Percentiles rank a stretch among this genome's conserved stretches.
These are phyloP conservation scores for Thymelicus sylvestris DNA, from an alignment of 2,888 invertebrate species.

Conservation along the genomic window DNA sequence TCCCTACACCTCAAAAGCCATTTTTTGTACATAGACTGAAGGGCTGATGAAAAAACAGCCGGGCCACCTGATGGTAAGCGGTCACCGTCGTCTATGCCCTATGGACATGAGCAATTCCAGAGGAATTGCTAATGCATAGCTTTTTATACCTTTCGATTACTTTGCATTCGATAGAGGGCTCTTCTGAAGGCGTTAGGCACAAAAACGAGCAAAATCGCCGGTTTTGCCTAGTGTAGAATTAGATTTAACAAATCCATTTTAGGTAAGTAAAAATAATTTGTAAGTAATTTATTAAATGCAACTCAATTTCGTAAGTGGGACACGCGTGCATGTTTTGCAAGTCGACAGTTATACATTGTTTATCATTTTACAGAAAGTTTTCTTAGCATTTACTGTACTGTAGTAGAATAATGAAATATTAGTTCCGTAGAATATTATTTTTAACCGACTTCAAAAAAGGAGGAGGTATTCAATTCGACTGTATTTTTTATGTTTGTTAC, in stretches of 20 bases:
- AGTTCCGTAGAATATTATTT: background rate
- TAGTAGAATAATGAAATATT: background rate
- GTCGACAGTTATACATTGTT: background rate
- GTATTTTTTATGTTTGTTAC: too few species aligned
- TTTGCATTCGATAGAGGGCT: background rate
- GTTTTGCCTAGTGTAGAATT: background rate
- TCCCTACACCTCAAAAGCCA: too few species aligned
- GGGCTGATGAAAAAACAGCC: too few species aligned
- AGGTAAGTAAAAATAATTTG: background rate
- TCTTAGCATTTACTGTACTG: background rate
- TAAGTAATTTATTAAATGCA: constrained; percentile 1
- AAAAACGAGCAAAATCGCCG: background rate
- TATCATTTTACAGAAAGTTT: background rate
- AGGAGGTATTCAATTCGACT: too few species aligned
- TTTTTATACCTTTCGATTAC: too few species aligned
- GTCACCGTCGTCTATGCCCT: too few species aligned
- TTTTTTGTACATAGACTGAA: too few species aligned
- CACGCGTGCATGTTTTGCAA: background rate
- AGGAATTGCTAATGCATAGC: too few species aligned
- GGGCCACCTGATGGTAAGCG: too few species aligned
- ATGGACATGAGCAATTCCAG: too few species aligned
- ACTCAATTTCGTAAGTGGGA: constrained; percentile 1
- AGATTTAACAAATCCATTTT: background rate
- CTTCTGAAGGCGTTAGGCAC: background rate
- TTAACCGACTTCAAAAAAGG: background rate